These are phyloP conservation scores for Chydorus sphaericus DNA, from an alignment of 2,888 invertebrate species.

Conservation along the genomic window DNA sequence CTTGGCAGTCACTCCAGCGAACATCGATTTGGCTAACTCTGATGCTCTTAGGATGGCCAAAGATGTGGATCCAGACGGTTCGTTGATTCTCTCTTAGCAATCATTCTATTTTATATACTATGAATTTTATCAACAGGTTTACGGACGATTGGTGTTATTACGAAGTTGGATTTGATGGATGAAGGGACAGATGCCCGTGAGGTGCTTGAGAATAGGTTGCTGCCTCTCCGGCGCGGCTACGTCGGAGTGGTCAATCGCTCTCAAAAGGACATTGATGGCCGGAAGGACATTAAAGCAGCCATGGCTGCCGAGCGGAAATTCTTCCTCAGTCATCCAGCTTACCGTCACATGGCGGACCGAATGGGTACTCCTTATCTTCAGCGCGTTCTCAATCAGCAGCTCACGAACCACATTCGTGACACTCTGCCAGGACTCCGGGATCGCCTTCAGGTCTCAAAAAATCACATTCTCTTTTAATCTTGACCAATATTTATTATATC, in stretches of 20 bases:
- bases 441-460: conserved; percentile 54
- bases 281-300: conserved; percentile 91
- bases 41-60: conserved; percentile 38
- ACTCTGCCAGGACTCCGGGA: conserved; percentile 90
- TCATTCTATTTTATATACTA: background rate
- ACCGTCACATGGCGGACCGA: conserved; percentile 93
- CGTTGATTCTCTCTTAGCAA: background rate
- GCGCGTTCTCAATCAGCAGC: conserved; percentile 89
- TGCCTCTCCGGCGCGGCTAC: conserved; percentile 86
- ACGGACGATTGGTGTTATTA: conserved; percentile 97
- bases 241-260: conserved; percentile 98
- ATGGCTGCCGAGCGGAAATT: conserved; percentile 93
- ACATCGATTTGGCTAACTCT: conserved; percentile 38
- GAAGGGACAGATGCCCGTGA: conserved; percentile 98
- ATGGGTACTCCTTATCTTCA: conserved; percentile 95
- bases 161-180: conserved; percentile 98
- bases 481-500: background rate
- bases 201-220: conserved; percentile 87
- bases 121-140: conserved; percentile 45
- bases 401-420: conserved; percentile 98
- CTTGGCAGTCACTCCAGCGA: conserved; percentile 37
- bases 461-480: background rate
- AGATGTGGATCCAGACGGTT: conserved; percentile 35
- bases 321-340: conserved; percentile 91
- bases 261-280: conserved; percentile 96